Base-by-base conservation (phyloP, 2,888 invertebrate genomes). In the Eupsilia transversa region DNA sequence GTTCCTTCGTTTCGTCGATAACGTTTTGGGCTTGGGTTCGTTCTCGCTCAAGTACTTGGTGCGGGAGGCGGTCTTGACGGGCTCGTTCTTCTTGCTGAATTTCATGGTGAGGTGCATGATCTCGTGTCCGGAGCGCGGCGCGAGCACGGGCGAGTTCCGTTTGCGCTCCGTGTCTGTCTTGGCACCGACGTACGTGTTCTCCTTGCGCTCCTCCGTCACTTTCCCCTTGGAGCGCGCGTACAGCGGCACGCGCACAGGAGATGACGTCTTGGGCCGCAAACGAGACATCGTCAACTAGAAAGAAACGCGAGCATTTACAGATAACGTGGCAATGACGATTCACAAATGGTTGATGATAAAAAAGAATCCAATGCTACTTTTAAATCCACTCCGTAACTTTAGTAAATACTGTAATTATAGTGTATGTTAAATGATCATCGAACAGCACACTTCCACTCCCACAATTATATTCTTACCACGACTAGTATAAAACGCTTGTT, bases 251-350 rank as follows among this genome's bases (percentile, higher is more conserved):
- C 95, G 91, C 12, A 92, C 88, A 59, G 96, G 95, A 0, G 95
- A 95, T 60, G 90, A 86, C 38, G 94, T 92, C 89, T 95, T 95
- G 30, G 95, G 94, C 35, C 96, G 94, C 59, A 96, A 87, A 7
- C 96, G 94, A 2, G 95, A 94, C 94, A 93, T 94, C 61, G 95
- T 94, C 73, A 96, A 80, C 96, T 96, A 93, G 33, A 93, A 77
- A 94, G 38, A 82, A 33, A 74, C 52, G 30, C 20, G 27, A 59
- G 20, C 43, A 33, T 64, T 68, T 70, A 52, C 35, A 30, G n/a
- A 54, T 46, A 30, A 52, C 20, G 9, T 72, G 30, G n/a, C 59
- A 79, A 54, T n/a, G 14, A 54, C 60, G 23, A 70, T 72, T 56
- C n/a, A 59, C 20, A 33, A 67, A 65, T 59, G 52, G 43, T 33